Conservation (phyloP, 2,888 invertebrate species). For the Agrotis puta region DNA sequence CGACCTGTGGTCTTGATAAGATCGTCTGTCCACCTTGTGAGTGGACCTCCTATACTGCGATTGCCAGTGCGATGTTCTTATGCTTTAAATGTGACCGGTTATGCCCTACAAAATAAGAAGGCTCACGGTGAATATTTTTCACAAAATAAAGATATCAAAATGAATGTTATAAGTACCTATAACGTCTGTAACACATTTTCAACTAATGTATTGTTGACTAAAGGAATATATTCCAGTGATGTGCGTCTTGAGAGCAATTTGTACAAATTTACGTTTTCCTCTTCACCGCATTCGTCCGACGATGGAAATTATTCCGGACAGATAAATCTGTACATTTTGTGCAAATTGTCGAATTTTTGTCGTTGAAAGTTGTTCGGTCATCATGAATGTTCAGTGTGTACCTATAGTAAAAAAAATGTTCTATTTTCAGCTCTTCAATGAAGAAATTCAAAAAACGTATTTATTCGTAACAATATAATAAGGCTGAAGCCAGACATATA, state of each 20-base stretch:
- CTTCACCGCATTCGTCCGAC: constrained; percentile 30
- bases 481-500: too few species aligned
- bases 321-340: constrained; percentile 39
- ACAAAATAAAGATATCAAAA: constrained; percentile 1
- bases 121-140: constrained; percentile 6
- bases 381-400: constrained; percentile 2
- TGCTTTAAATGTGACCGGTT: neutral
- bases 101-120: neutral
- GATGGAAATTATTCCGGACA: constrained; percentile 38
- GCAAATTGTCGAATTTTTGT: constrained; percentile 28
- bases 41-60: too few species aligned
- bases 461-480: too few species aligned
- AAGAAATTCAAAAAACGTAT: too few species aligned
- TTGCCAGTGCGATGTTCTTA: too few species aligned
- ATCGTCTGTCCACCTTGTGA: too few species aligned
- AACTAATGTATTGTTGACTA: constrained; percentile 36
- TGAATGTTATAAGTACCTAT: neutral
- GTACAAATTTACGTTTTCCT: constrained; percentile 59
- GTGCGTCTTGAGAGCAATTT: constrained; percentile 63
- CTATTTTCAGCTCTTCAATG: neutral
- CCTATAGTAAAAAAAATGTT: neutral
- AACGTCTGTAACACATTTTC: constrained; percentile 34
- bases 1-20: too few species aligned
- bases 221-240: constrained; percentile 58
- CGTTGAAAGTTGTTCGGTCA: constrained; percentile 28